These are phyloP conservation scores for Gadopsis marmoratus DNA, from an alignment of 2,797 vertebrate species.

Conservation along the genomic window DNA sequence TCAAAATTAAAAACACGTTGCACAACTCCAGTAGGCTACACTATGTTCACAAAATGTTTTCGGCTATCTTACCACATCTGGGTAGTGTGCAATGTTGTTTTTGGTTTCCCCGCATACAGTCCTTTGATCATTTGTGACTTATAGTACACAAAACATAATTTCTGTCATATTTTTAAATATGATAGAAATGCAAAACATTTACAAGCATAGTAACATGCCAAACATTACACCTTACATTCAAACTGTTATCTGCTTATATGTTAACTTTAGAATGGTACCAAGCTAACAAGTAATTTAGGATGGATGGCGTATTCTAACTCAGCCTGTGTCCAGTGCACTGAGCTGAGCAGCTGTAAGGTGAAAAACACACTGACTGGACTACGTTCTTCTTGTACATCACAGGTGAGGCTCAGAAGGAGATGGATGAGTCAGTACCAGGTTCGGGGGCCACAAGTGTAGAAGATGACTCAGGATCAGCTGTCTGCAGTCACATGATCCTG, in stretches of 20 bases:
- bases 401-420: conserved; percentile 73
- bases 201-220: no score
- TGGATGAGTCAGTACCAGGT: conserved; percentile 55
- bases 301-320: neutral
- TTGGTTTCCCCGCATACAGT: neutral
- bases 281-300: neutral
- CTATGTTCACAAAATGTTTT: no score
- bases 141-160: no score
- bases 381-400: neutral
- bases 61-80: no score
- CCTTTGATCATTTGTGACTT: no score
- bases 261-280: neutral
- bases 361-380: neutral
- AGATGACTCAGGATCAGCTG: conserved; percentile 44
- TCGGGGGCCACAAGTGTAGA: conserved; percentile 13
- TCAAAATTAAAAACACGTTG: no score
- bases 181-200: no score
- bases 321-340: neutral
- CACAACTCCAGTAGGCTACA: no score
- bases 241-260: neutral
- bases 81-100: neutral
- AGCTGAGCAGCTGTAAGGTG: neutral
- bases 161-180: no score
- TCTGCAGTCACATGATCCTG: conserved; percentile 84
- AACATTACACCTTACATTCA: neutral